Evolutionary conservation across 1,140 invertebrate species (phyloP), one percentile per base, ranked within the genome.

Genomic region (Drosophila lacertosa): DNA sequence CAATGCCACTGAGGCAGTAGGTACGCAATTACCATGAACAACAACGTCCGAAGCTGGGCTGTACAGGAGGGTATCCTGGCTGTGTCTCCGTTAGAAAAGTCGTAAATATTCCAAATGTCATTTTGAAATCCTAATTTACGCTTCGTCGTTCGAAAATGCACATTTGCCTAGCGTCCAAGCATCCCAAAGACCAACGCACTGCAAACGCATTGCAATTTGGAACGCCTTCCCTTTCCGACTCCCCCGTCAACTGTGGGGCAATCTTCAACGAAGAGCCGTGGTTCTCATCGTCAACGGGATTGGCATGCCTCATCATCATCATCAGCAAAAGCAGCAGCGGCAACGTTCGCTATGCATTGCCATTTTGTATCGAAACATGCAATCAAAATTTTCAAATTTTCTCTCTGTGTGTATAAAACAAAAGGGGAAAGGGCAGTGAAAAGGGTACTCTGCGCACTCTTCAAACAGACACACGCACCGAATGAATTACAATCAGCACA

Each of bases 91-190:
- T 77, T 39, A 60, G 77, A 76, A 84, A 84, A 89, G 89, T 90
- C 89, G 89, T 90, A 90, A 90, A 90, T 90, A 90, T 90, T 90
- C 89, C 77, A 90, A 90, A 90, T 90, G 89, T 90, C 89, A 90
- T 90, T 90, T 90, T 90, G 89, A 90, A 90, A 90, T 90, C 89
- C 89, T 90, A 90, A 90, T 90, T 90, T 90, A 90, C 89, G 89
- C 89, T 90, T 89, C 89, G 84, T 75, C 89, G 89, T 77, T 82
- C 81, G 79, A 81, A 90, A 90, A 90, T 90, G 89, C 81, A 90
- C 86, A 89, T 86, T 86, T 86, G 77, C 63, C 78, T 59, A 60
- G 51, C 9, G 67, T 50, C 63, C 74, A 63, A 72, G 64, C 58
- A 63, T 63, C 62, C 35, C 45, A 54, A 44, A 45, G 69, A 53